A percentile compares a stretch with the other conserved stretches of the same genome.
Conservation (phyloP, 2,888 invertebrate genomes). For the Polylopha cassiicola region DNA sequence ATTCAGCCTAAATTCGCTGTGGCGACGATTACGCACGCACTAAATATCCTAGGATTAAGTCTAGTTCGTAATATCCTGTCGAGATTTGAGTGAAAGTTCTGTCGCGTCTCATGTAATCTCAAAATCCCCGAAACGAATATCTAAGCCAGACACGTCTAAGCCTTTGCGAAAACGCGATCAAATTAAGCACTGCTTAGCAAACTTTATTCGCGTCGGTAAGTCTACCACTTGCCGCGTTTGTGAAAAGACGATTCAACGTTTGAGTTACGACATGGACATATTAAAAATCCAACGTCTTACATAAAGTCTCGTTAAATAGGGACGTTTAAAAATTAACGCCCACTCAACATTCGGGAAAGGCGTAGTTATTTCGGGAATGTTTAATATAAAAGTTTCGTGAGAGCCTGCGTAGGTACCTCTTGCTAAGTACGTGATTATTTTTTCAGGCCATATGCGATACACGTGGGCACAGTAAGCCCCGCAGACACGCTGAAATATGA, state of each 20-base stretch:
- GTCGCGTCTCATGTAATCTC: not conserved
- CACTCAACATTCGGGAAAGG: not conserved
- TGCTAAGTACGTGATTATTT: constrained; percentile 11
- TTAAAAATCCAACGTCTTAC: too few species aligned
- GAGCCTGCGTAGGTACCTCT: not conserved
- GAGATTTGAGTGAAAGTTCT: not conserved
- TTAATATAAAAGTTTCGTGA: constrained; percentile 7
- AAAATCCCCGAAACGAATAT: not conserved
- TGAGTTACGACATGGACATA: too few species aligned
- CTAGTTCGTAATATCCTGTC: not conserved
- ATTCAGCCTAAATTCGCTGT: constrained; percentile 12
- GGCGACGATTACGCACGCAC: constrained; percentile 2
- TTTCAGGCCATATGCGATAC: constrained; percentile 11
- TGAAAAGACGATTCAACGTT: constrained; percentile 10
- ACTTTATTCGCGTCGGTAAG: constrained; percentile 10
- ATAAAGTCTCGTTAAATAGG: too few species aligned
- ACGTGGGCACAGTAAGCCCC: constrained; percentile 6
- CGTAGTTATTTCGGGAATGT: constrained; percentile 2
- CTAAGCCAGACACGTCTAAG: constrained; percentile 6
- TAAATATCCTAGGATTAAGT: not conserved
- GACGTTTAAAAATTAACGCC: too few species aligned
- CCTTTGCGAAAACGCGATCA: not conserved
- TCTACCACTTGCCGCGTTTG: constrained; percentile 2
- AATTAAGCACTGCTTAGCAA: constrained; percentile 6
- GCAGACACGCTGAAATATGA: constrained; percentile 10